phyloP scores from a whole-genome alignment of 1,140 invertebrate species.

The Polypedilum vanderplanki region DNA sequence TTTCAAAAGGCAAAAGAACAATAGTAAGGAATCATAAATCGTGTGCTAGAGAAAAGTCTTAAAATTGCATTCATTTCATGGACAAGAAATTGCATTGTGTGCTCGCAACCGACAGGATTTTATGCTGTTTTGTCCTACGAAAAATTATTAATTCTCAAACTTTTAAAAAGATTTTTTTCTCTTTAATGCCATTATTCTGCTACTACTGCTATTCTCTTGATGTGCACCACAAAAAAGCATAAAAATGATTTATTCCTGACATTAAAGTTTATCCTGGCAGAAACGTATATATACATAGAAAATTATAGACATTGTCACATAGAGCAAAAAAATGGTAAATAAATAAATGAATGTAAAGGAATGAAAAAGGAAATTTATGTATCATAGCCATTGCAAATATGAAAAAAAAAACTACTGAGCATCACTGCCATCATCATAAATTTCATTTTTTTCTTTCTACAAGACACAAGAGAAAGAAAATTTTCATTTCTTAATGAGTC shows the following conservation, averaged over 20 bases:
- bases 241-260: constrained; percentile 25
- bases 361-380: neutral
- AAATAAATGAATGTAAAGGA: no score
- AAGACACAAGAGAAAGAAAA: no score
- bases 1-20: neutral
- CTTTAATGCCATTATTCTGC: no score
- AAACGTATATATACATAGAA: neutral
- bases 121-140: neutral
- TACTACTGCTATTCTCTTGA: no score
- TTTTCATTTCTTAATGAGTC: neutral
- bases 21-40: neutral
- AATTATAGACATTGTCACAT: constrained; percentile 1
- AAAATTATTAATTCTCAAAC: neutral
- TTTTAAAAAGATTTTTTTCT: no score
- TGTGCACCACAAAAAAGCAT: constrained; percentile 11
- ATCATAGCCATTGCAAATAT: neutral
- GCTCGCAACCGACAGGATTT: neutral
- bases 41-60: no score
- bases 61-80: neutral
- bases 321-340: neutral
- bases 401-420: neutral
- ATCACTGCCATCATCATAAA: constrained; percentile 12
- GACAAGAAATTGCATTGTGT: neutral
- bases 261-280: constrained; percentile 17
- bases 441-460: neutral